These are phyloP conservation scores for Margarornis squamiger DNA, from an alignment of 2,797 vertebrate species.

Conservation along the genomic window DNA sequence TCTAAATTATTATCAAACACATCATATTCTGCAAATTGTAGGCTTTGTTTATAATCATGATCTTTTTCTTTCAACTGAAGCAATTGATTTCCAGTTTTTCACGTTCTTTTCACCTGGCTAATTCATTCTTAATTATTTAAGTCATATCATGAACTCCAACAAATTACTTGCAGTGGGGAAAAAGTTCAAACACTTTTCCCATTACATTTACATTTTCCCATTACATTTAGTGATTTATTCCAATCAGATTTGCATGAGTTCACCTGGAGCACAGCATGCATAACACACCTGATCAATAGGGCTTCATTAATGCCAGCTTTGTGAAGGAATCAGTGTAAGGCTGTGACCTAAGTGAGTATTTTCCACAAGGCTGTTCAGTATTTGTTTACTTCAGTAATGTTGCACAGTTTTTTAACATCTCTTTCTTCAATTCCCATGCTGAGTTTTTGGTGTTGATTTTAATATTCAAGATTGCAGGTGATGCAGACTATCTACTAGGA, in stretches of 20 bases:
- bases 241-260: not conserved
- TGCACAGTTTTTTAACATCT: not conserved
- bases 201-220: not conserved
- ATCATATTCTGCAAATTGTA: not conserved
- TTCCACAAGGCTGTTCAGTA: not conserved
- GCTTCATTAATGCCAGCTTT: not conserved
- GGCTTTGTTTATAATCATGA: not conserved
- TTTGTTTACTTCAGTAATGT: not conserved
- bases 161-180: not conserved
- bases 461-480: not conserved
- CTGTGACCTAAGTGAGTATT: not conserved
- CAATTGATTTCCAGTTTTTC: not conserved
- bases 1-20: not conserved
- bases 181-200: not conserved
- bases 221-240: not conserved
- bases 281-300: not conserved
- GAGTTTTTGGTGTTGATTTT: not conserved
- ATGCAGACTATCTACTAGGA: not conserved
- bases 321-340: not conserved
- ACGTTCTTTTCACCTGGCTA: not conserved
- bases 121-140: not conserved
- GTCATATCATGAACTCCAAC: not conserved
- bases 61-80: not conserved
- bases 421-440: not conserved
- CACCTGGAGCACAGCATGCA: not conserved